Conservation (phyloP, 2,888 invertebrate genomes). For the Spilarctia lutea region DNA sequence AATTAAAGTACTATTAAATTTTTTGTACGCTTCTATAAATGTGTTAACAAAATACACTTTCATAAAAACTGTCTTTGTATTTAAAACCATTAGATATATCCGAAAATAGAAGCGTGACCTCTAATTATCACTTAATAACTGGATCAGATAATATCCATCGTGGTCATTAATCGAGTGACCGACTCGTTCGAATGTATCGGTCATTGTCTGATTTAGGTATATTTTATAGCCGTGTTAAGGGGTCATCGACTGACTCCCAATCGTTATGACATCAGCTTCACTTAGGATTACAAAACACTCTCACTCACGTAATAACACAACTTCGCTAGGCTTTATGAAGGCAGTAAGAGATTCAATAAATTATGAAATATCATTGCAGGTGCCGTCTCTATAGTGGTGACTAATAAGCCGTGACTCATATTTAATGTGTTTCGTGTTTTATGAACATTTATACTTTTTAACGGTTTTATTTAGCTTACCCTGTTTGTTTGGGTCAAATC, state of each 20-base stretch:
- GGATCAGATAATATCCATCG: slow-evolving; percentile 37
- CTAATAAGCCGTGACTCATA: slow-evolving; percentile 58
- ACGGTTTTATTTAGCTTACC: too few species aligned
- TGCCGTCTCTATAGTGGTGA: slow-evolving; percentile 55
- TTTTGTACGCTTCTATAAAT: background rate
- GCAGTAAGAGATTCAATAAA: slow-evolving; percentile 64
- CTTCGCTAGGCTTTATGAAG: slow-evolving; percentile 57
- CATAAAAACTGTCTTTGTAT: slow-evolving; percentile 26
- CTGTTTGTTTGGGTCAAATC: too few species aligned
- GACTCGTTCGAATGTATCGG: slow-evolving; percentile 49
- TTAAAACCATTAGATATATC: slow-evolving; percentile 29
- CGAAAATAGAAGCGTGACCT: slow-evolving; percentile 38
- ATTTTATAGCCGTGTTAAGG: slow-evolving; percentile 75
- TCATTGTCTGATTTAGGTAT: slow-evolving; percentile 65
- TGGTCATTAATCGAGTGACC: slow-evolving; percentile 25
- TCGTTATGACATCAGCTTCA: slow-evolving; percentile 80
- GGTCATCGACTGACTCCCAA: slow-evolving; percentile 83
- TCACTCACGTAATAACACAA: slow-evolving; percentile 77
- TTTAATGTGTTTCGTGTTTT: slow-evolving; percentile 53
- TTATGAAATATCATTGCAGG: slow-evolving; percentile 65
- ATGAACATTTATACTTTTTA: slow-evolving; percentile 47
- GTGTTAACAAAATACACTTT: background rate
- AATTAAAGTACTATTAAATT: slow-evolving; percentile 21
- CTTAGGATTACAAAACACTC: slow-evolving; percentile 82
- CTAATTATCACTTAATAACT: slow-evolving; percentile 36